Base-by-base conservation (phyloP, 2,888 invertebrate species). In the Anarsia innoxiella region DNA sequence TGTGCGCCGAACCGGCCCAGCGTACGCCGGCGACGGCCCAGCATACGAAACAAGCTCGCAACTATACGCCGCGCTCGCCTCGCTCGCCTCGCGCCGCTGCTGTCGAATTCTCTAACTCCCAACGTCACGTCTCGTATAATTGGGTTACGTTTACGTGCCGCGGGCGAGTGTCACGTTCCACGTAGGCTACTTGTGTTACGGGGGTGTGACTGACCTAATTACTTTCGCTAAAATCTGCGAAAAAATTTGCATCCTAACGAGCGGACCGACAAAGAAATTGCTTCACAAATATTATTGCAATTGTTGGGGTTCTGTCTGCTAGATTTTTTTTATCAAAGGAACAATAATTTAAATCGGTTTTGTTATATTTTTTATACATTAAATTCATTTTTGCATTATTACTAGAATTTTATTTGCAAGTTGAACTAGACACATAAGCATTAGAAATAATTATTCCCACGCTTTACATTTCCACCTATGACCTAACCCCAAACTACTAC, bases 91-190 rank as follows among this genome's bases (percentile, higher is more conserved):
- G 54, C 51, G 48, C 44, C 42, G 61, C 56, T 61, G 66, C 72
- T 71, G 68, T 67, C 71, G 70, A 73, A 74, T 68, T 59, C 33
- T 26, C 33, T 33, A 33, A 26, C 26, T 66, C 68, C 61, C 68
- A 70, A 66, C 76, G 69, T 79, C 80, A 82, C 80, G 74, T 74
- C 66, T 51, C 59, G 51, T 59, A 73, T 83, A 82, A 83, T 83
- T 82, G 83, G 82, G 82, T 80, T 80, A 79, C 67, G 72, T 68
- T 73, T 79, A 82, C 83, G 83, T 82, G 83, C 78, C 77, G 59
- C 56, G 52, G 44, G 51, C 53, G 48, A 48, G 45, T 58, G 70
- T 71, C 82, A 83, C 82, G 83, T 82, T 50, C 36, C 43, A 31
- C 52, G 45, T 53, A 45, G 40, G 36, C 45, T 48, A 50, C 63